Percentiles rank a stretch among this genome's conserved stretches.
These are phyloP conservation scores for Noturus placidus DNA, from an alignment of 2,113 vertebrate species.

Conservation along the genomic window DNA sequence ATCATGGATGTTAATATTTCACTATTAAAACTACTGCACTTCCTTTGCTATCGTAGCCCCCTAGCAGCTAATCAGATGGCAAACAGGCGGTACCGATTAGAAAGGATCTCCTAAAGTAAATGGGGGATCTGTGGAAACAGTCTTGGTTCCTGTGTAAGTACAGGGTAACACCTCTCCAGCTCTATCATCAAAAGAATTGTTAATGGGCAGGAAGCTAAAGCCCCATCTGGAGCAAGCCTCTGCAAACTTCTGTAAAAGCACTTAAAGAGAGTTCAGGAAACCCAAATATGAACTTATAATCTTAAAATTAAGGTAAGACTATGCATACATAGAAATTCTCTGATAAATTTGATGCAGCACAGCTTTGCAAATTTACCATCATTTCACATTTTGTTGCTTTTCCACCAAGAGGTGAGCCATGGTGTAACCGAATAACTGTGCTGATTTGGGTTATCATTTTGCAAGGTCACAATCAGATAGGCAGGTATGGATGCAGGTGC, in stretches of 20 bases:
- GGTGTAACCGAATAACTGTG: neutral
- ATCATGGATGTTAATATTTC: neutral
- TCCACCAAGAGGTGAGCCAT: neutral
- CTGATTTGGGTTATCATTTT: neutral
- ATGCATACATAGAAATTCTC: neutral
- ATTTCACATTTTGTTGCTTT: neutral
- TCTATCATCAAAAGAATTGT: conserved; percentile 17
- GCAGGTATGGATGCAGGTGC: too few species aligned
- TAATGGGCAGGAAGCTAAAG: conserved; percentile 13
- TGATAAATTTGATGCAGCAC: neutral
- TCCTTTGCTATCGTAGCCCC: neutral
- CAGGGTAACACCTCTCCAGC: conserved; percentile 3
- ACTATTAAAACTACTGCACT: neutral
- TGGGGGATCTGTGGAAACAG: neutral
- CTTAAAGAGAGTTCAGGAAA: neutral
- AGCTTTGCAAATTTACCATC: neutral
- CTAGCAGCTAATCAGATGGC: neutral
- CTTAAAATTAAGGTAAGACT: neutral
- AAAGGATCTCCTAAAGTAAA: neutral
- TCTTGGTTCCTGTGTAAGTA: neutral
- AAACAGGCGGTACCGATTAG: neutral
- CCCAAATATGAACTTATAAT: neutral
- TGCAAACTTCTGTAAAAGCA: neutral
- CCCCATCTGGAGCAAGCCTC: neutral
- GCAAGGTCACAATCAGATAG: neutral